These are phyloP conservation scores for Colaptes auratus DNA, from an alignment of 2,113 vertebrate genomes.

Conservation along the genomic window DNA sequence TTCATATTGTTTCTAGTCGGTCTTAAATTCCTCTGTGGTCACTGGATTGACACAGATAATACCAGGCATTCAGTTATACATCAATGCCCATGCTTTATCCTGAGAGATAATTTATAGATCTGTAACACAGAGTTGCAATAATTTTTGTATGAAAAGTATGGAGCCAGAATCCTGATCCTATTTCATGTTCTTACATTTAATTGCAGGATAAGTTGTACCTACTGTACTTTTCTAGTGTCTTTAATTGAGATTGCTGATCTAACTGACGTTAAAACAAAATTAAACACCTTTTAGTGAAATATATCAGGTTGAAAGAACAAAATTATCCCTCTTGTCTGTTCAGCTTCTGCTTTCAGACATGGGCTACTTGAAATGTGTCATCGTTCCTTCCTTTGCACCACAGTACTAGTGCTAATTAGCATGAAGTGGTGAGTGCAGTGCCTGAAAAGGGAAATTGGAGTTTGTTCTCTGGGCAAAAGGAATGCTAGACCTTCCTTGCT, in stretches of 20 bases:
- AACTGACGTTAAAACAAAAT: background rate
- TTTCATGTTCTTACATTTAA: background rate
- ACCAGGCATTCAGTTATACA: background rate
- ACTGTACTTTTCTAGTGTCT: background rate
- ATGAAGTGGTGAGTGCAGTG: fast-evolving
- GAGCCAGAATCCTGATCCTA: background rate
- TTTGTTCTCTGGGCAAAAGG: background rate
- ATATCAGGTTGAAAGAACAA: background rate
- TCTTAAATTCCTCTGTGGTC: background rate
- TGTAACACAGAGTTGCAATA: background rate
- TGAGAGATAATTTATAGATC: background rate
- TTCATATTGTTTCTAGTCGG: background rate
- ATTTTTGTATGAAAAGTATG: background rate
- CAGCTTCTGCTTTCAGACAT: background rate
- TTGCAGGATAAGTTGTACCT: background rate
- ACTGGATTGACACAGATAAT: background rate
- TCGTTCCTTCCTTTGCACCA: background rate
- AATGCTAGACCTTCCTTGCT: background rate
- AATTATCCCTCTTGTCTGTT: background rate
- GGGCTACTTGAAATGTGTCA: background rate
- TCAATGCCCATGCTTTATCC: background rate
- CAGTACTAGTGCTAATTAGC: background rate
- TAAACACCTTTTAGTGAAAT: background rate
- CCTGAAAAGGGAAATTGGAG: background rate
- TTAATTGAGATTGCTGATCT: background rate